Percentiles rank a stretch among this genome's conserved stretches.
These are phyloP conservation scores for Napeogenes inachia DNA, from an alignment of 2,888 invertebrate genomes.

Conservation along the genomic window DNA sequence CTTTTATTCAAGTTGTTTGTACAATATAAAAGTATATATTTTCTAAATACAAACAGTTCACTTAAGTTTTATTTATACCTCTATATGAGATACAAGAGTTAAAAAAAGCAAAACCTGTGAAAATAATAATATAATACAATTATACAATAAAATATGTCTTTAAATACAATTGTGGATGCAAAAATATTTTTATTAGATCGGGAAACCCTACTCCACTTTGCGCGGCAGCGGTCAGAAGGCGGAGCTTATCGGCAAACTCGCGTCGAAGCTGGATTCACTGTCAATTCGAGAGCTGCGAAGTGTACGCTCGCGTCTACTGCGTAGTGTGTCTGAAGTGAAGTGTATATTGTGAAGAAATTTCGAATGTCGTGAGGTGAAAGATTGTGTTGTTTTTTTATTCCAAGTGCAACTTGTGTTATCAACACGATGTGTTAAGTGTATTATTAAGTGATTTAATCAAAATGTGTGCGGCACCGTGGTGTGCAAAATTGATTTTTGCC, in stretches of 20 bases:
- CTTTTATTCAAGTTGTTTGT: too few relatives aligned
- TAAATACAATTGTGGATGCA: neutral
- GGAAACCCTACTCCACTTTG: constrained; percentile 72
- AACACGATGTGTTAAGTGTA: constrained; percentile 62
- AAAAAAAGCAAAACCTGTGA: too few relatives aligned
- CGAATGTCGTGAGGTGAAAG: constrained; percentile 74
- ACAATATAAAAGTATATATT: too few relatives aligned
- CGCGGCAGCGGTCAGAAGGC: constrained; percentile 78
- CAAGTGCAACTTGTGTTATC: constrained; percentile 63
- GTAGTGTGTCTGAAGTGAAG: constrained; percentile 75
- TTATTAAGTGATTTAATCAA: constrained; percentile 65
- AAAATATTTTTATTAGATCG: constrained; percentile 29
- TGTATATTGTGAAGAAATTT: constrained; percentile 73
- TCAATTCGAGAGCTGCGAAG: constrained; percentile 76
- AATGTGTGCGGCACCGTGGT: constrained; percentile 74
- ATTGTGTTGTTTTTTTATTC: constrained; percentile 62
- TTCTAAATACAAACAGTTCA: too few relatives aligned
- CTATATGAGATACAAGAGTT: too few relatives aligned
- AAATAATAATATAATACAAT: neutral
- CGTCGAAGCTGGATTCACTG: constrained; percentile 74
- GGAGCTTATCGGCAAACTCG: constrained; percentile 78
- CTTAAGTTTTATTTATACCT: too few relatives aligned
- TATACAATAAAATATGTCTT: neutral
- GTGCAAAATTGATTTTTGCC: constrained; percentile 78
- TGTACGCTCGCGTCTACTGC: constrained; percentile 74